Base-by-base conservation (phyloP, 2,888 invertebrate genomes). In the Amblyteles armatorius region DNA sequence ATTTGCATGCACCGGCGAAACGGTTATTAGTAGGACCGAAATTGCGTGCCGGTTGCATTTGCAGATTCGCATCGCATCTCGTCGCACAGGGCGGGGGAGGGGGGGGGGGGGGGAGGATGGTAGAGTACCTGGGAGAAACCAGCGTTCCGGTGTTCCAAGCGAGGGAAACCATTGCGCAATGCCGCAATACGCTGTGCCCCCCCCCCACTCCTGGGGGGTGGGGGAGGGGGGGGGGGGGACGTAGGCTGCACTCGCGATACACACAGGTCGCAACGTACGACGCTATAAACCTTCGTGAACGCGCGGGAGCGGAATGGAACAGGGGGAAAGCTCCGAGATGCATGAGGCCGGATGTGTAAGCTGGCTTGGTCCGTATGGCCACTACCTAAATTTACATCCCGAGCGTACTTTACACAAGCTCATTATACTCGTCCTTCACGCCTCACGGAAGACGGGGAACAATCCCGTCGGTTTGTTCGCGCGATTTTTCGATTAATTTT, bases 301-400 rank as follows among this genome's bases (percentile, higher is more conserved):
- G 60, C 73, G 60, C 33, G 44, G 48, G 48, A 48, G 73, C 48
- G 63, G 48, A 60, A 16, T 60, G 26, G 60, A 48, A 63, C 65
- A 50, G 63, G 19, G 65, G 50, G 22, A 50, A 44, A 26, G 29
- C 40, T 33, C 33, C 5, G 57, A 57, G 33, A 76, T 36, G 50
- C 50, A 76, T 50, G 19, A 33, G 40, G 9, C 36, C 50, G 16
- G 48, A 33, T 11, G 7, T 33, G 63, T 48, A 63, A 63, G 40
- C 50, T 33, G 48, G 26, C 6, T 16, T 16, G 48, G 60, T 26
- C 19, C 63, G 63, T 48, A 48, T 19, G 63, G n/a, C 33, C 33
- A 50, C 50, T 33, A 22, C 50, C 44, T 22, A 65, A 65, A 76
- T 76, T 76, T 50, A 76, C 65, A 50, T 63, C 16, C 65, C 11